Evolutionary conservation across 2,888 invertebrate genomes (phyloP).

Genomic region (Diadromus collaris): DNA sequence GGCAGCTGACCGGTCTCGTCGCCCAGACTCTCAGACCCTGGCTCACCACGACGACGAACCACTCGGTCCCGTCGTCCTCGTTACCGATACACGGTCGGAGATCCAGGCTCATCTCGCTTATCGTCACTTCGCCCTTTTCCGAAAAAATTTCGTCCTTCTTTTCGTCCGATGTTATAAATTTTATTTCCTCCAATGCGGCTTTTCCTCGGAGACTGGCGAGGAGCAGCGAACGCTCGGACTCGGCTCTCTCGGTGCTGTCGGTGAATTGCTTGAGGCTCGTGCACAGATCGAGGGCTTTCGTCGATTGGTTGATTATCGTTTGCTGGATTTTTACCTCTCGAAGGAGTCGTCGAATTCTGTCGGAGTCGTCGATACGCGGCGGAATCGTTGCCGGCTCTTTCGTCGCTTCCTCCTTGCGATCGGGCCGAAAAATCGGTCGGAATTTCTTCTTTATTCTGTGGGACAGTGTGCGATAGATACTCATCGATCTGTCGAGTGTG

Average conservation of each 20-base stretch:
- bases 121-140: slow-evolving; percentile 63
- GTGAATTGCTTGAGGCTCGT: slow-evolving; percentile 79
- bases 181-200: slow-evolving; percentile 66
- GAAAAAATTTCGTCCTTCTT: background rate
- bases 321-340: slow-evolving; percentile 68
- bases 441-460: slow-evolving; percentile 63
- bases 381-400: background rate
- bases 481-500: slow-evolving; percentile 63
- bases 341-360: slow-evolving; percentile 65
- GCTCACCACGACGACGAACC: slow-evolving; percentile 76
- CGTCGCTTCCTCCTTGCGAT: background rate
- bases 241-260: slow-evolving; percentile 80
- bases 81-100: slow-evolving; percentile 60
- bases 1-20: slow-evolving; percentile 67
- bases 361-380: slow-evolving; percentile 18
- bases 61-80: slow-evolving; percentile 67
- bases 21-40: slow-evolving; percentile 73
- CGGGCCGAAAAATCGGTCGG: slow-evolving; percentile 4
- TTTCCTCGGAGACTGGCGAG: slow-evolving; percentile 73
- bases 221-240: slow-evolving; percentile 81
- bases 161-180: slow-evolving; percentile 52
- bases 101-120: slow-evolving; percentile 66
- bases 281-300: slow-evolving; percentile 80
- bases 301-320: slow-evolving; percentile 76
- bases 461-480: slow-evolving; percentile 64